Conservation (phyloP, 2,113 vertebrate genomes). For the Sapajus apella region DNA sequence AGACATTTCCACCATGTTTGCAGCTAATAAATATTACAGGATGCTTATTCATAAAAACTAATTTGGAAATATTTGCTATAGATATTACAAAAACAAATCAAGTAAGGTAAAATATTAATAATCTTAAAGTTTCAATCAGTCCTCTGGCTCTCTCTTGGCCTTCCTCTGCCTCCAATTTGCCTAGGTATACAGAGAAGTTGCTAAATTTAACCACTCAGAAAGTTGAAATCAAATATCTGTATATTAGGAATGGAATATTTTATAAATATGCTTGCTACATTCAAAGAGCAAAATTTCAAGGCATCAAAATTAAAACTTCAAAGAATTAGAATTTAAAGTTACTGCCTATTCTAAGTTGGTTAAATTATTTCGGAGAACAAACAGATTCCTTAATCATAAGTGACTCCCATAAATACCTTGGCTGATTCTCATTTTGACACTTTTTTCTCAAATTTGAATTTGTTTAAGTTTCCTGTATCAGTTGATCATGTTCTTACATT, state of each 20-base stretch:
- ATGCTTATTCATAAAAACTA: not conserved
- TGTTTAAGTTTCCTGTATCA: not conserved
- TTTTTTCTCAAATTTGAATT: conserved; percentile 4
- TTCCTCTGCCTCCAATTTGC: not conserved
- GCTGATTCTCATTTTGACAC: conserved; percentile 23
- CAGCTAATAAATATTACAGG: not conserved
- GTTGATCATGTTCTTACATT: not conserved
- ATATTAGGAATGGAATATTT: conserved; percentile 3
- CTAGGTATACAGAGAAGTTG: not conserved
- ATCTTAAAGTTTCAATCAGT: conserved; percentile 17
- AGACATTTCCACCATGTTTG: not conserved
- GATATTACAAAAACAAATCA: not conserved
- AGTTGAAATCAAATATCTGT: not conserved
- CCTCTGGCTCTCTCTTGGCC: not conserved
- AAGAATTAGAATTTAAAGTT: not conserved
- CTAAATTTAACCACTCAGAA: not conserved
- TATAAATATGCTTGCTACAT: not conserved
- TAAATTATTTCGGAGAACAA: conserved; percentile 44
- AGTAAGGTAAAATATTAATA: conserved; percentile 29
- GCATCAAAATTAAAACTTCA: conserved; percentile 18
- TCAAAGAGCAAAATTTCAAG: not conserved
- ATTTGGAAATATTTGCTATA: not conserved
- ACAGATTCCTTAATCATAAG: not conserved
- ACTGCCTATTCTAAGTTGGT: not conserved
- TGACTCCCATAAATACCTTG: not conserved